Evolutionary conservation across 2,113 vertebrate species (phyloP).

Genomic region (Rafetus swinhoei): DNA sequence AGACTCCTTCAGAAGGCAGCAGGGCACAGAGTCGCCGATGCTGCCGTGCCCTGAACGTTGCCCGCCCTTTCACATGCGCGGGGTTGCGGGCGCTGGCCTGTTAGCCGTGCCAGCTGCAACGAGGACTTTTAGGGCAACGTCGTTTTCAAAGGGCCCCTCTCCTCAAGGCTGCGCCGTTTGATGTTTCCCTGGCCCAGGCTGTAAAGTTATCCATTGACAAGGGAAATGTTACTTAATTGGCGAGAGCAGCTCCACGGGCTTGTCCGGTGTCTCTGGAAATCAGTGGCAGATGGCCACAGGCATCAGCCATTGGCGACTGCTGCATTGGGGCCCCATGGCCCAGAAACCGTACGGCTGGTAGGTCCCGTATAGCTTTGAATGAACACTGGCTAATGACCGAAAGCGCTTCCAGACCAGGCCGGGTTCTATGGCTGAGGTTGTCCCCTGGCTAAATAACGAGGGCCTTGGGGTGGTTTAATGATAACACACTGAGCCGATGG

Average conservation of each 20-base stretch:
- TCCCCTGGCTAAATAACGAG: too few species aligned
- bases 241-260: slow-evolving; percentile 8
- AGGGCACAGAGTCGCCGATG: not conserved
- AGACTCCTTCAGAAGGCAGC: not conserved
- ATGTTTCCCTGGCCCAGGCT: not conserved
- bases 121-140: slow-evolving; percentile 23
- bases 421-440: rapidly evolving
- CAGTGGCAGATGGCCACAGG: rapidly evolving
- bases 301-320: rapidly evolving
- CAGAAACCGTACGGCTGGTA: not conserved
- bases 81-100: rapidly evolving
- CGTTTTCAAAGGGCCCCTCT: not conserved
- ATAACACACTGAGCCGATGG: not conserved
- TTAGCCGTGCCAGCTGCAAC: not conserved
- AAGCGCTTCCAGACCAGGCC: not conserved
- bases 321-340: not conserved
- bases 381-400: too few species aligned
- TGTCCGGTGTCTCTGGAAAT: not conserved
- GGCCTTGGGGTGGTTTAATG: not conserved
- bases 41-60: rapidly evolving
- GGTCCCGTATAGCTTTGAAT: too few species aligned
- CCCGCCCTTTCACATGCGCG: not conserved
- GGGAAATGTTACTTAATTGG: not conserved
- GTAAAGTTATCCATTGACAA: slow-evolving; percentile 65
- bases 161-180: not conserved